phyloP scores from a whole-genome alignment of 1,140 invertebrate species.

The Conopomorpha cramerella region DNA sequence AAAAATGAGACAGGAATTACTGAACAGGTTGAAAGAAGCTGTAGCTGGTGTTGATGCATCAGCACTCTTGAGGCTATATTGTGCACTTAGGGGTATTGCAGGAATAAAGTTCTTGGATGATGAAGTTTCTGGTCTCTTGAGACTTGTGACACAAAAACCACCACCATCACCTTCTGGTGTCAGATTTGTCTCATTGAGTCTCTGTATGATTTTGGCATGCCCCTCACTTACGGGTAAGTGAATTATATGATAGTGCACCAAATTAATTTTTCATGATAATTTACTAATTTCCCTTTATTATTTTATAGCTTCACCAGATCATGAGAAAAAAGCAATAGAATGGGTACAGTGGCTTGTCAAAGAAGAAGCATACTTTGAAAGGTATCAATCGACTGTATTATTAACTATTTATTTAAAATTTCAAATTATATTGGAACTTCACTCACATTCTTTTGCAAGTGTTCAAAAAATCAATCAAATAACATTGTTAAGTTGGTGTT shows the following conservation, averaged over 20 bases:
- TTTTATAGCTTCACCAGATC: slow-evolving; percentile 65
- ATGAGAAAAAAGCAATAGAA: slow-evolving; percentile 89
- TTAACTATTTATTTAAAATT: too few species aligned
- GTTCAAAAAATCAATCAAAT: too few species aligned
- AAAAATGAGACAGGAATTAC: slow-evolving; percentile 77
- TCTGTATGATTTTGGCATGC: slow-evolving; percentile 95
- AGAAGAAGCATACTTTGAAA: slow-evolving; percentile 86
- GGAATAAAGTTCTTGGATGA: slow-evolving; percentile 93
- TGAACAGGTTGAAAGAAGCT: slow-evolving; percentile 63
- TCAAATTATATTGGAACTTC: too few species aligned
- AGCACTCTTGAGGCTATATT: slow-evolving; percentile 73
- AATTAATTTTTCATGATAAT: too few species aligned
- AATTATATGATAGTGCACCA: too few species aligned
- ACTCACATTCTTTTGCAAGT: too few species aligned
- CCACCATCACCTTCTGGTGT: slow-evolving; percentile 89
- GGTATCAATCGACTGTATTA: too few species aligned
- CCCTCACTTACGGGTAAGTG: slow-evolving; percentile 77
- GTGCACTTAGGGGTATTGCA: slow-evolving; percentile 89
- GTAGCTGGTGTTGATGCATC: slow-evolving; percentile 45
- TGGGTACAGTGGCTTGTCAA: slow-evolving; percentile 94
- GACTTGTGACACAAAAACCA: slow-evolving; percentile 86
- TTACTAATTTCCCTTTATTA: not conserved
- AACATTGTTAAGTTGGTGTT: not conserved
- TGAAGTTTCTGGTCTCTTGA: slow-evolving; percentile 82
- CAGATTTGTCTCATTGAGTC: slow-evolving; percentile 88